phyloP scores from a whole-genome alignment of 2,113 vertebrate genomes.

The Sebastes fasciatus region DNA sequence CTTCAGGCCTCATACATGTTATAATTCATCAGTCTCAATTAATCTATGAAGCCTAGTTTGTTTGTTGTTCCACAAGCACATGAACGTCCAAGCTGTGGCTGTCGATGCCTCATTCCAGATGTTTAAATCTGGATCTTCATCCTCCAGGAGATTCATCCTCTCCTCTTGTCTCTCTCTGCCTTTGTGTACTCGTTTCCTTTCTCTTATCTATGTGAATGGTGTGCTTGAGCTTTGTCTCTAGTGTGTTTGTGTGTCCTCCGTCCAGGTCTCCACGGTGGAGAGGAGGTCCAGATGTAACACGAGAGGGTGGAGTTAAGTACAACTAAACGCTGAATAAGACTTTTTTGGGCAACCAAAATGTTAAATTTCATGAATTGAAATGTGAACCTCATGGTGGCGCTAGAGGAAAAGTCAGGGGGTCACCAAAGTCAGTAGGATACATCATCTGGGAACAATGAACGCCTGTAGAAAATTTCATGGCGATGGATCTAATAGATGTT shows the following conservation, averaged over 20 bases:
- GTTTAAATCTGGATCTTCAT: neutral
- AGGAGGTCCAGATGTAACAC: no score
- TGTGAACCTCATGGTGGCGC: neutral
- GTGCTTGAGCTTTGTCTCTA: neutral
- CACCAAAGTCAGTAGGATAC: neutral
- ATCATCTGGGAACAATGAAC: slow-evolving; percentile 5
- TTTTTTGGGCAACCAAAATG: no score
- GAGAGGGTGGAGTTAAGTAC: no score
- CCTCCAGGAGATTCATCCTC: neutral
- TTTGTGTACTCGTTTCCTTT: neutral
- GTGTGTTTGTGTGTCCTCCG: neutral
- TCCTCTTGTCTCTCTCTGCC: neutral
- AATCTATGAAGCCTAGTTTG: neutral
- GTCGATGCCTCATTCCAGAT: slow-evolving; percentile 5
- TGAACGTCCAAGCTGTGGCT: neutral
- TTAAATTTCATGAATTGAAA: neutral
- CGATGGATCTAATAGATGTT: neutral
- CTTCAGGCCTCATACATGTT: neutral
- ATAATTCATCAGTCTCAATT: neutral
- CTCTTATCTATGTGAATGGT: neutral
- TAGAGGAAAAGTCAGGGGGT: neutral
- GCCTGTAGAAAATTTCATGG: neutral
- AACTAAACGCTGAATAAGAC: no score
- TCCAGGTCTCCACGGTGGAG: neutral
- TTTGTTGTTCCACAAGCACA: slow-evolving; percentile 3